Base-by-base conservation (phyloP, 1,140 invertebrate genomes). In the Cyclina sinensis region DNA sequence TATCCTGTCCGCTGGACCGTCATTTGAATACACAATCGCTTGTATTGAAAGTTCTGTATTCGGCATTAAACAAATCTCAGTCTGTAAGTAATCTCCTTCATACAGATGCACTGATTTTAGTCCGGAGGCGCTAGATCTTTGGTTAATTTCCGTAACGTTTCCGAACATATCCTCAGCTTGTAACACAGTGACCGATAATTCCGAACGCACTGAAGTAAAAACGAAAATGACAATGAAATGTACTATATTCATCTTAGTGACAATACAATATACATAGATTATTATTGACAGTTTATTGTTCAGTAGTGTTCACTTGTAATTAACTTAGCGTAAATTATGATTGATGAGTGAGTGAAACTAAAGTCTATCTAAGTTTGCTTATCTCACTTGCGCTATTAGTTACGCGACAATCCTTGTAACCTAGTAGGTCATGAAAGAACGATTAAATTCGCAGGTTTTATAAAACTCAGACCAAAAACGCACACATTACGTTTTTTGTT, bases 21-120 rank as follows among this genome's bases (percentile, higher is more conserved):
- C 86, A 32, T 88, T 88, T 12, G 86, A 88, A 48, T 88, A 88
- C 5, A 43, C 14, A 7, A 88, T 35, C 43, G 54, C 27, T 0
- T 51, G 24, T 7, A 81, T 37, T 9, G 43, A 24, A 30, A 88
- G 18, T 35, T 68, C 59, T 9, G 86, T 57, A 3, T 27, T 7
- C 18, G 62, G 21, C 57, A 76, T 82, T 32, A 88, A 57, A 48
- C 86, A 88, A 32, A 88, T 16, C 14, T 88, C 86, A 39, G 51
- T 70, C 16, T 57, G 35, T 9, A 62, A 4, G 24, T 16, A 46
- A 32, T 88, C 46, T 39, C 79, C 86, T n/a, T 68, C 30, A 48
- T 35, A 35, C 21, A 88, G 24, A 30, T 73, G 79, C 14, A 88
- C 54, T 24, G 86, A 43, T 43, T 57, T 83, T 9, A 70, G 12